Percentiles rank a stretch among this genome's conserved stretches.
phyloP scores from a whole-genome alignment of 1,140 invertebrate genomes.

The Euschistus heros region DNA sequence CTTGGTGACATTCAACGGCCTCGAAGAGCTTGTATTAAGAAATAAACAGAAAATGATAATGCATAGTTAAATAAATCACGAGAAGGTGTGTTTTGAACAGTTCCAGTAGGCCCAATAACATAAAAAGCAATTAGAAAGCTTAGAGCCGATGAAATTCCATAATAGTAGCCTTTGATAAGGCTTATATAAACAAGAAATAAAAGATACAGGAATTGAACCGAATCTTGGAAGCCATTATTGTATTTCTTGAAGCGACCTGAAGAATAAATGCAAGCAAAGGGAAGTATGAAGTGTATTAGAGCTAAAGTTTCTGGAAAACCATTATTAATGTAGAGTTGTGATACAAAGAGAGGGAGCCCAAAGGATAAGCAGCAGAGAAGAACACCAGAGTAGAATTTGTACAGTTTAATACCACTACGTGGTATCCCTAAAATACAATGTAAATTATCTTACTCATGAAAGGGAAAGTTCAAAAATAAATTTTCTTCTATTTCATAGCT shows the following conservation, averaged over 20 bases:
- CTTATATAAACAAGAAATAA: constrained; percentile 21
- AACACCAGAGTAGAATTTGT: constrained; percentile 14
- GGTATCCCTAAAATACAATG: constrained; percentile 5
- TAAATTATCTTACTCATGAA: neutral
- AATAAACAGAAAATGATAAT: constrained; percentile 25
- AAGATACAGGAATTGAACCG: constrained; percentile 20
- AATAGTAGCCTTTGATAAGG: constrained; percentile 20
- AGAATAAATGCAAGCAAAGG: constrained; percentile 7
- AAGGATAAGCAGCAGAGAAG: constrained; percentile 12
- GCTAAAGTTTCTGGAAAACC: constrained; percentile 17
- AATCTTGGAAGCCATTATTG: constrained; percentile 8
- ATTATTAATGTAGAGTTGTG: constrained; percentile 20
- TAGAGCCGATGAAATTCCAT: constrained; percentile 20
- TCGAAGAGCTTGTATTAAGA: constrained; percentile 18
- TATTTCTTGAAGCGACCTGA: constrained; percentile 4
- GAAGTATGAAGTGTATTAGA: constrained; percentile 16
- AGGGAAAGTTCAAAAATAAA: neutral
- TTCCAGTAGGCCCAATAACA: constrained; percentile 21
- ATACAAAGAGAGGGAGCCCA: constrained; percentile 21
- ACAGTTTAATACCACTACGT: constrained; percentile 6
- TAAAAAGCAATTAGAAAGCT: constrained; percentile 23
- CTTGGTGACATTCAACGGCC: neutral
- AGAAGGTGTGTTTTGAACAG: constrained; percentile 20
- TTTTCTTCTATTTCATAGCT: neutral
- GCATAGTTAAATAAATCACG: constrained; percentile 25